These are phyloP conservation scores for Stegophylla sp. DNA, from an alignment of 2,888 invertebrate genomes.

Conservation along the genomic window DNA sequence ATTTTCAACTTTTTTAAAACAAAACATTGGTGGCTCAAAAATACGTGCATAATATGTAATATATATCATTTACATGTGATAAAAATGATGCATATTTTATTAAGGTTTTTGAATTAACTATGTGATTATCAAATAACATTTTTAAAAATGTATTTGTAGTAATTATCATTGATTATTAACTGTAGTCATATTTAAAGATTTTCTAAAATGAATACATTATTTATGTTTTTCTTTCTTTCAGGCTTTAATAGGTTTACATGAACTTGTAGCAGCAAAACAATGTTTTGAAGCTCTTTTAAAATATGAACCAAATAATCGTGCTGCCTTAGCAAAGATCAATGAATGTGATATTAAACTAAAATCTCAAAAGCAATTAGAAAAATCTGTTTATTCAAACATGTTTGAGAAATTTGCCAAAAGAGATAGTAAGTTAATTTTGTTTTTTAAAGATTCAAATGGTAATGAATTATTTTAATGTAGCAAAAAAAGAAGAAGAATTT, in stretches of 20 bases:
- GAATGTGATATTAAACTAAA: slow-evolving; percentile 77
- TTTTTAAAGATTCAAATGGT: slow-evolving; percentile 4
- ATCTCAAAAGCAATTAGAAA: slow-evolving; percentile 80
- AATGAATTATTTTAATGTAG: slow-evolving; percentile 59
- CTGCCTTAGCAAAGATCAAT: slow-evolving; percentile 79
- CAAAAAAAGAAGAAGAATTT: slow-evolving; percentile 75
- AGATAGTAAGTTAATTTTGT: slow-evolving; percentile 70
- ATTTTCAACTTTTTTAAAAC: too few relatives aligned
- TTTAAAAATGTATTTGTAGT: not conserved
- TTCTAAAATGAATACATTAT: not conserved
- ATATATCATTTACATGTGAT: too few relatives aligned
- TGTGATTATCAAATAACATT: not conserved
- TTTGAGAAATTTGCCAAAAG: slow-evolving; percentile 88
- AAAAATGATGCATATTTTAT: too few relatives aligned
- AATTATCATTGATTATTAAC: not conserved
- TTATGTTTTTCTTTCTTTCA: slow-evolving; percentile 62
- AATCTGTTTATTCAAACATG: slow-evolving; percentile 90
- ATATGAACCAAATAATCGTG: slow-evolving; percentile 85
- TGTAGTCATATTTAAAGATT: not conserved
- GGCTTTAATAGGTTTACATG: slow-evolving; percentile 77
- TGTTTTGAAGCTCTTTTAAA: slow-evolving; percentile 81
- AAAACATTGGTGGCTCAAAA: too few relatives aligned
- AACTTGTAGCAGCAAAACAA: slow-evolving; percentile 77
- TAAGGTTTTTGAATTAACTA: too few relatives aligned
- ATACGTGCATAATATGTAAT: too few relatives aligned